Conservation (phyloP, 2,888 invertebrate species). For the Macrophya annulata region DNA sequence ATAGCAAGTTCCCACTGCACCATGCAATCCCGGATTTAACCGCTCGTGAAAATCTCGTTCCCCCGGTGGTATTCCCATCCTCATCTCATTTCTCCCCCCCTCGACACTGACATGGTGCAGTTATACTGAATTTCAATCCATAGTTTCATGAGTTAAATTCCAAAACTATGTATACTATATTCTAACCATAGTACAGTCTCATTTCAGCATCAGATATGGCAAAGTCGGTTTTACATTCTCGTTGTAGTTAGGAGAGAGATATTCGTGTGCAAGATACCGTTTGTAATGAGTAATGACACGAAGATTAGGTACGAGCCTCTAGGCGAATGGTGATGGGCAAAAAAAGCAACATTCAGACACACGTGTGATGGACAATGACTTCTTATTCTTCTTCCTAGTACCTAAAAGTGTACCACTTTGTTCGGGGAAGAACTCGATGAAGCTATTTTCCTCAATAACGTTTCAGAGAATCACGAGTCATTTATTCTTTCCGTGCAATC, state of each 20-base stretch:
- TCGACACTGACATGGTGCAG: background rate
- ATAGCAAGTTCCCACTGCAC: background rate
- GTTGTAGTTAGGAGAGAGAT: background rate
- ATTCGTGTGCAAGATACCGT: background rate
- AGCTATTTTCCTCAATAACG: background rate
- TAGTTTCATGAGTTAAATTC: background rate
- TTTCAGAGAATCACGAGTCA: background rate
- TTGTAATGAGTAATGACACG: background rate
- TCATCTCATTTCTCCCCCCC: background rate
- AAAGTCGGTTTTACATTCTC: background rate
- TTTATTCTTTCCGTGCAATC: background rate
- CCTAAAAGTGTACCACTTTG: slow-evolving; percentile 10
- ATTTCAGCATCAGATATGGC: background rate
- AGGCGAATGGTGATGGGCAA: background rate
- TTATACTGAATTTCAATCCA: background rate
- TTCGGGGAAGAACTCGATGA: background rate
- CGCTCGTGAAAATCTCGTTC: slow-evolving; percentile 19
- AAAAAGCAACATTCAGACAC: background rate
- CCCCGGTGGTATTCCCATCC: background rate
- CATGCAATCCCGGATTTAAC: slow-evolving; percentile 12
- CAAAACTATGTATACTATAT: too few relatives aligned
- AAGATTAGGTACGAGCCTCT: background rate
- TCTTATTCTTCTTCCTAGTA: background rate
- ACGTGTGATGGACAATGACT: slow-evolving; percentile 8
- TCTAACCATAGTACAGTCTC: background rate